These are phyloP conservation scores for Hemichromis elongatus DNA, from an alignment of 2,113 vertebrate genomes.

Conservation along the genomic window DNA sequence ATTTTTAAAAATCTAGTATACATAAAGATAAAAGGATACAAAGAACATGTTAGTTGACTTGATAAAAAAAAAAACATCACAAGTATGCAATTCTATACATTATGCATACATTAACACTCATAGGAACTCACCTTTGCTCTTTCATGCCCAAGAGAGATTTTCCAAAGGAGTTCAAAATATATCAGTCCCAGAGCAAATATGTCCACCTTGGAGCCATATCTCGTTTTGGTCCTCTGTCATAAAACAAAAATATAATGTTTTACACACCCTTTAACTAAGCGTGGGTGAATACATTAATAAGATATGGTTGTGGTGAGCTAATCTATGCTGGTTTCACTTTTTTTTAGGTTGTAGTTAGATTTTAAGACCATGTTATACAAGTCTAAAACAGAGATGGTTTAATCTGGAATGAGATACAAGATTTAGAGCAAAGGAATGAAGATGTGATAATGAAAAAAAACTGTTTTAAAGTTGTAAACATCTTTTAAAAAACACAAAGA, in stretches of 20 bases:
- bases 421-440: not conserved
- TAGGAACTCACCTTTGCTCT: constrained; percentile 30
- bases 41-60: not conserved
- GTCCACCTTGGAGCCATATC: constrained; percentile 82
- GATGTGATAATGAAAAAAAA: not conserved
- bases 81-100: not conserved
- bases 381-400: not conserved
- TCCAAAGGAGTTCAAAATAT: constrained; percentile 79
- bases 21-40: not conserved
- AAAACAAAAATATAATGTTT: not conserved
- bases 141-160: constrained; percentile 8
- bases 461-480: not conserved
- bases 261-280: not conserved
- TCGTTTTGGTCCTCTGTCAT: constrained; percentile 25
- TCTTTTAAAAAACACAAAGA: not conserved
- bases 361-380: not conserved
- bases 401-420: not conserved
- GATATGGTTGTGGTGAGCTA: not conserved
- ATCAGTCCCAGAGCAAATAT: constrained; percentile 86
- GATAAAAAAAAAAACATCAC: not conserved
- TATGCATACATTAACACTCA: not conserved
- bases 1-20: not conserved
- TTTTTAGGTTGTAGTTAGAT: not conserved
- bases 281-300: not conserved
- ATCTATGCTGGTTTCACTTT: not conserved